Base-by-base conservation (phyloP, 2,888 invertebrate genomes). In the Camptogramma bilineatum region DNA sequence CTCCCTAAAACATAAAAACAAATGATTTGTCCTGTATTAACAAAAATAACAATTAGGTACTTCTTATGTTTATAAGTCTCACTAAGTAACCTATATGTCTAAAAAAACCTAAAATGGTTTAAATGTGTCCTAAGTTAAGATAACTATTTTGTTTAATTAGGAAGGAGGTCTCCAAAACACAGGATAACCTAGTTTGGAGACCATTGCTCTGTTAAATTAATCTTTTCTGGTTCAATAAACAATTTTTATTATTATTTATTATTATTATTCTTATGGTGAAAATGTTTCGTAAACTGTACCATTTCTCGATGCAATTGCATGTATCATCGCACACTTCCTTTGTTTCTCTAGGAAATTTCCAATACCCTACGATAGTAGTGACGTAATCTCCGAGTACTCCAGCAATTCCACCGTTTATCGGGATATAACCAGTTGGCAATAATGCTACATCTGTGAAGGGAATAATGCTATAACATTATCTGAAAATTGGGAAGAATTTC, bases 361-460 rank as follows among this genome's bases (percentile, higher is more conserved):
- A 90, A 62, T 70, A 82, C 2, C 90, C 88, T 3, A 66, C 50
- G 60, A 88, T 79, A 8, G 64, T 61, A 0, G 81, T 81, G 2
- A 90, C 77, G 16, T 24, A 60, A 39, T 78, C 75, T 13, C 79
- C 80, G 0, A 68, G 63, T 1, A 72, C 13, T 0, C 34, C 18
- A 0, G 70, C 70, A 10, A 76, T 64, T 2, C 91, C 91, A 2
- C 80, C 83, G 44, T 90, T 83, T 21, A 91, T 85, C 1, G 84
- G 78, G 68, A 86, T 83, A 65, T 84, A 88, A 3, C 91, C 91
- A 50, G 90, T 87, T 2, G 86, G 87, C 31, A 88, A 66, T 28
- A 84, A 42, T 10, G 74, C 54, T 28, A 88, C 76, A 67, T 73
- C 91, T 91, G 64, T 31, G 75, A 62, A 62, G 13, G 13, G 54